Evolutionary conservation across 2,797 vertebrate genomes (phyloP).

Genomic region (Sebastes diaconus): DNA sequence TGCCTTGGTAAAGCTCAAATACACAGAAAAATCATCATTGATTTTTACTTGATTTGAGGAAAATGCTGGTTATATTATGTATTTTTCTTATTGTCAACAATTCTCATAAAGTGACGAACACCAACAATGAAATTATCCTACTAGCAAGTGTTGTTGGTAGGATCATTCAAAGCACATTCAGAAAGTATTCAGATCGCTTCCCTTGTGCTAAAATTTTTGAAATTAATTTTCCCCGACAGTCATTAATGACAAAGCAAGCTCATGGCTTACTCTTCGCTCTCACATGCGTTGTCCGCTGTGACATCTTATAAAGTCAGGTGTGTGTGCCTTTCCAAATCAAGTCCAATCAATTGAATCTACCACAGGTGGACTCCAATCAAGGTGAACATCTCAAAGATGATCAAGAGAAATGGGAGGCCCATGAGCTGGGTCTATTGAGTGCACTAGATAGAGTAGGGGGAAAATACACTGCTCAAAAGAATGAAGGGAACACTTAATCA

Average conservation of each 20-base stretch:
- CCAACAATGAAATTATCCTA: neutral
- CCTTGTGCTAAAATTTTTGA: neutral
- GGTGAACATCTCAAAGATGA: neutral
- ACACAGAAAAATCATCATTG: neutral
- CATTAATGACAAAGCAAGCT: neutral
- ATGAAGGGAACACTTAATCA: neutral
- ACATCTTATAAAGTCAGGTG: neutral
- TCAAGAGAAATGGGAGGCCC: neutral
- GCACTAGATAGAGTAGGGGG: neutral
- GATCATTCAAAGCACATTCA: neutral
- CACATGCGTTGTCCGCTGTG: neutral
- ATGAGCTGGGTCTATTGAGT: neutral
- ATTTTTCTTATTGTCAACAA: neutral
- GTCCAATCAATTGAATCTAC: neutral
- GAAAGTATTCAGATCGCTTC: neutral
- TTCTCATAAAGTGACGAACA: neutral
- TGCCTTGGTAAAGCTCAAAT: conserved; percentile 84
- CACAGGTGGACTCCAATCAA: neutral
- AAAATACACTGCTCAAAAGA: neutral
- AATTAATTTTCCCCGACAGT: neutral
- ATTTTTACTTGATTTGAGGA: neutral
- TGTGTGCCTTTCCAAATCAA: neutral
- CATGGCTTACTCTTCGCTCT: neutral
- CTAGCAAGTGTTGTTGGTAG: neutral
- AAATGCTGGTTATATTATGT: neutral